phyloP scores from a whole-genome alignment of 2,888 invertebrate genomes.

The Seira ritae region DNA sequence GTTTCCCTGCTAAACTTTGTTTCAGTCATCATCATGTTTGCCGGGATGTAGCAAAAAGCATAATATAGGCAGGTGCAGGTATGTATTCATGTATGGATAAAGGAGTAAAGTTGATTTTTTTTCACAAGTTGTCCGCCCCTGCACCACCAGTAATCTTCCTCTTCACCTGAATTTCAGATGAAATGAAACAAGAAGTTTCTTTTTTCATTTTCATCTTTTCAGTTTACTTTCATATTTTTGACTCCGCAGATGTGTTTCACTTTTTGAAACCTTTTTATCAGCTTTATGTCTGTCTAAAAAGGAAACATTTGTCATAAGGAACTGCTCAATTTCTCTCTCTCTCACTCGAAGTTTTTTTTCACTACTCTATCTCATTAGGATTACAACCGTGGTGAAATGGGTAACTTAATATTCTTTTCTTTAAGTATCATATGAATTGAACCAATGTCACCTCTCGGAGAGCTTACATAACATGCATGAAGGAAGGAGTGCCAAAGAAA shows the following conservation, averaged over 20 bases:
- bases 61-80: neutral
- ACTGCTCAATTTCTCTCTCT: constrained; percentile 27
- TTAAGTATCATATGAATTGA: no score
- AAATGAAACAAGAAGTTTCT: constrained; percentile 27
- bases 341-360: neutral
- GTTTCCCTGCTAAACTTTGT: constrained; percentile 55
- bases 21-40: constrained; percentile 41
- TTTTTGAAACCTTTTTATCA: constrained; percentile 31
- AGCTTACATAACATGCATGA: no score
- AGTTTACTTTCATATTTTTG: neutral
- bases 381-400: neutral
- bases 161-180: constrained; percentile 54
- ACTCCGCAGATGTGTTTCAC: neutral
- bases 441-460: no score
- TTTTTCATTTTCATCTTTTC: constrained; percentile 26
- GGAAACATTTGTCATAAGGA: constrained; percentile 32
- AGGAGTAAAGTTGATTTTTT: constrained; percentile 16
- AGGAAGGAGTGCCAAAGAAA: no score
- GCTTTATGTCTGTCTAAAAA: constrained; percentile 26
- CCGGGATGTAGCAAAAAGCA: neutral
- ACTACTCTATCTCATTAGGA: constrained; percentile 34
- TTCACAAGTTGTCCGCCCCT: constrained; percentile 17
- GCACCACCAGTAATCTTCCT: constrained; percentile 18
- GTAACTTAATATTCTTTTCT: no score
- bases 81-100: neutral